phyloP scores from a whole-genome alignment of 2,113 vertebrate genomes.

The Anas platyrhynchos region DNA sequence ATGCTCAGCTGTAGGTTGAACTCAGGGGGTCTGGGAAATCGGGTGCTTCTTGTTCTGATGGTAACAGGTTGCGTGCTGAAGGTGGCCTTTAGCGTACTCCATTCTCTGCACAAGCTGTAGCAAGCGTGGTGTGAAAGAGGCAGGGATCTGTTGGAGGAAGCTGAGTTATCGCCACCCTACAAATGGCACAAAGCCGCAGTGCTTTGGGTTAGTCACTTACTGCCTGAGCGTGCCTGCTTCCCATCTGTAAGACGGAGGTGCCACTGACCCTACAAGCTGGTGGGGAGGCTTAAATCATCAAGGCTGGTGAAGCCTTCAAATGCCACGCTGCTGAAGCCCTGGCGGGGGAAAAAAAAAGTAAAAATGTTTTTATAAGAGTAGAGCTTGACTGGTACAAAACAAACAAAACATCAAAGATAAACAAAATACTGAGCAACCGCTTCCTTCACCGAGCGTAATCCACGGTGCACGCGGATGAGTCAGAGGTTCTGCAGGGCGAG shows the following conservation, averaged over 20 bases:
- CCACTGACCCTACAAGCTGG: constrained; percentile 29
- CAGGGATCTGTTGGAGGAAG: constrained; percentile 8
- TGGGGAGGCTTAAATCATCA: not conserved
- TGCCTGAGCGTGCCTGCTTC: constrained; percentile 20
- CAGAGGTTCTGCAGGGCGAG: not conserved
- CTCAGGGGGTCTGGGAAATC: not conserved
- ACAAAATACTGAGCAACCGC: constrained; percentile 10
- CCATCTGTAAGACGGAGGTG: not conserved
- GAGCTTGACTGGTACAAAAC: constrained; percentile 20
- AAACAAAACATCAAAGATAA: constrained; percentile 15
- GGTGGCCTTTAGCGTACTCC: not conserved
- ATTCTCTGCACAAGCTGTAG: not conserved
- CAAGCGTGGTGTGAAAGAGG: not conserved
- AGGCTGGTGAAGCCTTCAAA: not conserved
- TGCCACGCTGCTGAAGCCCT: not conserved
- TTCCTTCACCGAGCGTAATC: not conserved
- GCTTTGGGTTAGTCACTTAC: not conserved
- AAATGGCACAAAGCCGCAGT: not conserved
- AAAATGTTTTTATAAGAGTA: constrained; percentile 32
- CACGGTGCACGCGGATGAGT: not conserved
- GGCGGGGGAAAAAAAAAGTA: not conserved
- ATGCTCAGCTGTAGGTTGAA: not conserved
- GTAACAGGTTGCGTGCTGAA: not conserved
- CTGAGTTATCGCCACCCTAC: not conserved
- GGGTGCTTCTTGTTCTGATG: not conserved